Evolutionary conservation across 2,888 invertebrate species (phyloP).

Genomic region (Sinodicranocentrus sp.): DNA sequence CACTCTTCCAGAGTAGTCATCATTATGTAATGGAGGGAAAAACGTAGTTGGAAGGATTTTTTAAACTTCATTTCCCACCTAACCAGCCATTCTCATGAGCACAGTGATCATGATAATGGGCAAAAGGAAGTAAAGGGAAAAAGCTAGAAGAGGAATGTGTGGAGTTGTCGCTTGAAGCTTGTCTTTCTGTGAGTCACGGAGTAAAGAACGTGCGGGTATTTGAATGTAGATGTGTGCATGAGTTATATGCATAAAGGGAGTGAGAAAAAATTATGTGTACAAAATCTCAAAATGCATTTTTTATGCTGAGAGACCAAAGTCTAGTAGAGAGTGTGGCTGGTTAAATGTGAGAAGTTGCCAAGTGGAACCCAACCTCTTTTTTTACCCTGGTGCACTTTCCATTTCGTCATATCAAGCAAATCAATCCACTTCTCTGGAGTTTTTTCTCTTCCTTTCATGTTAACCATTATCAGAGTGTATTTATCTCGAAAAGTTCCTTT

Average conservation of each 20-base stretch:
- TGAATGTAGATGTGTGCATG: no score
- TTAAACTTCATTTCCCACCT: conserved; percentile 35
- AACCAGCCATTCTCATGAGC: conserved; percentile 23
- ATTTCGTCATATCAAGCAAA: conserved; percentile 29
- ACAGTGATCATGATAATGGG: background rate
- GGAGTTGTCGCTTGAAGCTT: no score
- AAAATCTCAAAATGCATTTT: no score
- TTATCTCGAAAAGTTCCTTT: conserved; percentile 35
- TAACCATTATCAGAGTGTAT: conserved; percentile 35
- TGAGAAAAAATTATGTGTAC: background rate
- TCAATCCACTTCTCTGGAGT: conserved; percentile 39
- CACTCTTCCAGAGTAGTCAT: background rate
- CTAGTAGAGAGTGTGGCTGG: no score
- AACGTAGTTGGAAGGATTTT: conserved; percentile 26
- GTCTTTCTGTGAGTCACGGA: no score
- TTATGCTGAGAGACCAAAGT: no score
- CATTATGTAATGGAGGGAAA: background rate
- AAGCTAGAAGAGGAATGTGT: background rate
- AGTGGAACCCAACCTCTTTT: conserved; percentile 37
- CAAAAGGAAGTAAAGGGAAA: conserved; percentile 1
- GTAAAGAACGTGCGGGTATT: no score
- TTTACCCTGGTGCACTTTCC: conserved; percentile 4
- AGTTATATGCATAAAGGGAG: background rate
- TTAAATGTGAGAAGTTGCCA: conserved; percentile 9
- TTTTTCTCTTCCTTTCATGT: conserved; percentile 23